Evolutionary conservation across 1,140 invertebrate genomes (phyloP).

Genomic region (Temnothorax nylanderi): DNA sequence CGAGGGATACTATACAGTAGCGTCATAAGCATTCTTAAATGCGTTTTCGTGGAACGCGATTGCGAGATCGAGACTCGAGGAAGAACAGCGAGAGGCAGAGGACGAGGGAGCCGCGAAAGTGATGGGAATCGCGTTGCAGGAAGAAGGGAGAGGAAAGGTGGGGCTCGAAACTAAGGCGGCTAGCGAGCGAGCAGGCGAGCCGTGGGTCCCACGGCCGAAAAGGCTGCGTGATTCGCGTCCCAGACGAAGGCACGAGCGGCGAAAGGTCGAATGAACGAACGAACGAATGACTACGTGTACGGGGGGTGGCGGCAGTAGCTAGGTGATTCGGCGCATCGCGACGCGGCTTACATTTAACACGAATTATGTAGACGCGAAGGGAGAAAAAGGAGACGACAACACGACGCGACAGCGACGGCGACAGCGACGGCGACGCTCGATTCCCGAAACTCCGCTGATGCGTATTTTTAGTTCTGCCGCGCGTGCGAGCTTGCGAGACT

Average conservation of each 20-base stretch:
- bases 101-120: slow-evolving; percentile 27
- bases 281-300: not conserved
- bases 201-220: slow-evolving; percentile 78
- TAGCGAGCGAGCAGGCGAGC: slow-evolving; percentile 56
- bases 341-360: not conserved
- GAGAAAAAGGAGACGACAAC: not conserved
- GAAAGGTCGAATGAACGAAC: slow-evolving; percentile 21
- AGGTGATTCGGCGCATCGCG: slow-evolving; percentile 18
- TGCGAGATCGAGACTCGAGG: slow-evolving; percentile 33
- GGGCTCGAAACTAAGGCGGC: slow-evolving; percentile 40
- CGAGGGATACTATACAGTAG: not conserved
- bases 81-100: slow-evolving; percentile 29
- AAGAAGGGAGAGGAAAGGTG: slow-evolving; percentile 41
- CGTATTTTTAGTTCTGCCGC: slow-evolving; percentile 50
- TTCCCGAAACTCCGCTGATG: slow-evolving; percentile 26
- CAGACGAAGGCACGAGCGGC: slow-evolving; percentile 72
- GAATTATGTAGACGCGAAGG: slow-evolving; percentile 12
- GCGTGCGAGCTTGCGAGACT: slow-evolving; percentile 27
- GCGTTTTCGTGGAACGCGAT: slow-evolving; percentile 53
- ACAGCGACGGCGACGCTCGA: slow-evolving; percentile 22
- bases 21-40: slow-evolving; percentile 13
- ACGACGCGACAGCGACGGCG: slow-evolving; percentile 13
- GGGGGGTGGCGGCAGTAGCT: not conserved
- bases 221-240: slow-evolving; percentile 79
- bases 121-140: slow-evolving; percentile 42